Conservation (phyloP, 2,888 invertebrate genomes). For the Nasonovia ribisnigri region DNA sequence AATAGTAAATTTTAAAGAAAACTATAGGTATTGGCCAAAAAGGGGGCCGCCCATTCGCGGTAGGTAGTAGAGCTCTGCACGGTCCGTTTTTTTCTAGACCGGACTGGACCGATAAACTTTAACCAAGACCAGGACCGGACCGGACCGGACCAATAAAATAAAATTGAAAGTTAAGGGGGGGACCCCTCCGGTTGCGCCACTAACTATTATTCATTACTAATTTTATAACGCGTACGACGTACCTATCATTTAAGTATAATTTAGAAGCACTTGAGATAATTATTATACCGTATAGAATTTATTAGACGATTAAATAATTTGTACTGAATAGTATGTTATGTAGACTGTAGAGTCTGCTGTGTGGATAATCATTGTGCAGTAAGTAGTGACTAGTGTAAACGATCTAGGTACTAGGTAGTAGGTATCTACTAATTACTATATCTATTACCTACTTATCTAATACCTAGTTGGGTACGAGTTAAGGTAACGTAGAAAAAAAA, state of each 20-base stretch:
- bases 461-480: background rate
- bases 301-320: background rate
- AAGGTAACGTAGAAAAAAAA: background rate
- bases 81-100: background rate
- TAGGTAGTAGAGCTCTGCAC: no score
- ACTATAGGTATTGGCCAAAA: no score
- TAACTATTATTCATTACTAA: no score
- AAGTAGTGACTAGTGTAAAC: background rate
- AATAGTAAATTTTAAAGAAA: no score
- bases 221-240: background rate
- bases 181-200: background rate
- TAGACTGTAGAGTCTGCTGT: background rate
- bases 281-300: background rate
- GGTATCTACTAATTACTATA: slow-evolving; percentile 6
- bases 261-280: background rate
- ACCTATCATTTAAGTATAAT: background rate
- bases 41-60: no score
- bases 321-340: slow-evolving; percentile 1
- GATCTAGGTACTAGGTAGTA: background rate
- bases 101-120: background rate
- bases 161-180: background rate
- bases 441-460: background rate
- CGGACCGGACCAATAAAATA: background rate
- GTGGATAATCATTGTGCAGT: background rate
- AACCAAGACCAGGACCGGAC: background rate